phyloP scores from a whole-genome alignment of 2,113 vertebrate species.

The Cyanoliseus patagonus region DNA sequence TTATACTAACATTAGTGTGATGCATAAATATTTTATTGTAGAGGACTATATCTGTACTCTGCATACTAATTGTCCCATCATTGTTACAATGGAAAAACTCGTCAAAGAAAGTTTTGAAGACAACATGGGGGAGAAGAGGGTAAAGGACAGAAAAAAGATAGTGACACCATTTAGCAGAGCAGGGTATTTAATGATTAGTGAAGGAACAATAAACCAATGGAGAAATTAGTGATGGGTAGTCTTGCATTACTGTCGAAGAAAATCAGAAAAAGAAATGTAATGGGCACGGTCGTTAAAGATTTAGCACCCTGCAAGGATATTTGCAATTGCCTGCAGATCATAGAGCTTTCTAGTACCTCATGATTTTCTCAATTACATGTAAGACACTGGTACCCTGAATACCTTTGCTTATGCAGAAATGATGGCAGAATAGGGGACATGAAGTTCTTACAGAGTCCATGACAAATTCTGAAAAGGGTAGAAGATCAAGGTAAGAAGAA shows the following conservation, averaged over 20 bases:
- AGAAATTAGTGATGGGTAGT: background rate
- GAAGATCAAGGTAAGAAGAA: background rate
- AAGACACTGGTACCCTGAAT: background rate
- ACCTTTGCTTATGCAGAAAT: background rate
- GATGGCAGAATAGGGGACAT: background rate
- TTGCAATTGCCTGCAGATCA: background rate
- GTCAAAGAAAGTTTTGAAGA: background rate
- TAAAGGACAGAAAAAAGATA: background rate
- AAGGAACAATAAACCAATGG: background rate
- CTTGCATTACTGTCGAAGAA: background rate
- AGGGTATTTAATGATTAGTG: background rate
- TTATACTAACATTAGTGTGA: background rate
- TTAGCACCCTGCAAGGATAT: background rate
- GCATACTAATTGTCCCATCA: background rate
- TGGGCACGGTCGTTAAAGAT: background rate
- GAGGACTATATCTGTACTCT: background rate
- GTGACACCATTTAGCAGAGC: background rate
- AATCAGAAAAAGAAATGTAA: background rate
- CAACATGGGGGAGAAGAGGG: background rate
- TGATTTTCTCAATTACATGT: background rate
- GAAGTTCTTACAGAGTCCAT: background rate
- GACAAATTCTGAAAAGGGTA: background rate
- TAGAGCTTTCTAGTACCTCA: background rate
- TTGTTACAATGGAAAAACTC: background rate
- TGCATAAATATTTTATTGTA: background rate